Conservation (phyloP, 2,113 vertebrate species). For the Colossoma macropomum region DNA sequence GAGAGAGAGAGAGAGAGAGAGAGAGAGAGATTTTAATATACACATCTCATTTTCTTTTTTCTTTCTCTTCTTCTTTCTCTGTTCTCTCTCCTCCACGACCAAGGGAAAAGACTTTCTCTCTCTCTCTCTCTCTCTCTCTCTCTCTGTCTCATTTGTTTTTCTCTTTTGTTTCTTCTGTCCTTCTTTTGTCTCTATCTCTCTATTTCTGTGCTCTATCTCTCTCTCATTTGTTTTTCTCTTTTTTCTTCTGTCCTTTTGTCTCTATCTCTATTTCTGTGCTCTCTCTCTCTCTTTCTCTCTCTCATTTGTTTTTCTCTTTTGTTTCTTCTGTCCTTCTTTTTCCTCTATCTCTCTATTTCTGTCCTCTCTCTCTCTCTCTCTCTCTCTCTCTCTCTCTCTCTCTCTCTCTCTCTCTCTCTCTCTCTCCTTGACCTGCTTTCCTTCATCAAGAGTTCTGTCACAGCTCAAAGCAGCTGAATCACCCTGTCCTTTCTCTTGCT, state of each 20-base stretch:
- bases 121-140: too few relatives aligned
- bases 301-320: neutral
- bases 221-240: conserved; percentile 7
- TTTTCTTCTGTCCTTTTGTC: neutral
- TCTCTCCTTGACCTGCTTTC: conserved; percentile 15
- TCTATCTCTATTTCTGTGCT: neutral
- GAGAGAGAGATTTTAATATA: neutral
- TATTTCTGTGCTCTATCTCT: conserved; percentile 18
- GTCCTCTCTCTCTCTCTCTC: neutral
- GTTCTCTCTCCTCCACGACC: neutral
- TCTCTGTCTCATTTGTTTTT: too few relatives aligned
- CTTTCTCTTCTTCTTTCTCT: conserved; percentile 10
- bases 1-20: neutral
- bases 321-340: neutral
- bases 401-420: conserved; percentile 20
- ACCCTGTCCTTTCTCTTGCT: neutral
- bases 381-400: conserved; percentile 22
- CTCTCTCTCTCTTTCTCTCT: neutral
- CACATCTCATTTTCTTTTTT: neutral
- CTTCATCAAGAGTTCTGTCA: conserved; percentile 12
- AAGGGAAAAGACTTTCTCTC: too few relatives aligned
- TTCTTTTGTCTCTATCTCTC: neutral
- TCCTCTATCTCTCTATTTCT: neutral
- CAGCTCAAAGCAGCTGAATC: conserved; percentile 15
- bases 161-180: neutral